Conservation (phyloP, 2,113 vertebrate species). For the Zootoca vivipara region DNA sequence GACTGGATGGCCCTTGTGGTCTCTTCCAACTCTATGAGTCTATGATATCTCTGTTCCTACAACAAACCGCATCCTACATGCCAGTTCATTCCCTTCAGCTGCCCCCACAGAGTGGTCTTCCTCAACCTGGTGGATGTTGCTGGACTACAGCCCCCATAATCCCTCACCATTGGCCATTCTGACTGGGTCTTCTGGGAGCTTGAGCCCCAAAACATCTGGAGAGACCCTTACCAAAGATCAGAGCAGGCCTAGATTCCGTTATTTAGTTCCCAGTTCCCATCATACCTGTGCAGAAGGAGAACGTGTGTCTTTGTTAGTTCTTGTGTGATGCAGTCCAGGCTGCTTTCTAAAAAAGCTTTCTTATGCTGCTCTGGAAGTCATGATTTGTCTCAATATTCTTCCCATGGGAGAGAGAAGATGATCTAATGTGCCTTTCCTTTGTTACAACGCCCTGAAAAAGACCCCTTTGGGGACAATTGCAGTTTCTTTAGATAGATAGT, state of each 20-base stretch:
- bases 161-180: too few species aligned
- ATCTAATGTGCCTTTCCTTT: not conserved
- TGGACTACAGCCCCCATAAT: too few species aligned
- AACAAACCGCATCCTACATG: not conserved
- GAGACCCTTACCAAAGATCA: not conserved
- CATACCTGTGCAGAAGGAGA: not conserved
- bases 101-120: too few species aligned
- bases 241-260: not conserved
- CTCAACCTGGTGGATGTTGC: too few species aligned
- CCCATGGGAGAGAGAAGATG: not conserved
- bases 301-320: not conserved
- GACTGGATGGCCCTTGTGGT: too few species aligned
- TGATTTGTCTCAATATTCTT: not conserved
- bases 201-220: too few species aligned
- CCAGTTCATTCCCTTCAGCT: not conserved
- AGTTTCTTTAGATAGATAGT: not conserved
- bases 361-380: not conserved
- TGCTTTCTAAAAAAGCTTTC: not conserved
- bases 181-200: too few species aligned
- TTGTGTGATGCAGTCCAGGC: not conserved
- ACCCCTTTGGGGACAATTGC: not conserved
- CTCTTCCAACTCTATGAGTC: too few species aligned
- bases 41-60: not conserved
- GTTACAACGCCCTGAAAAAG: not conserved
- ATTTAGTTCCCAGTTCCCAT: not conserved